phyloP scores from a whole-genome alignment of 1,140 invertebrate species.

The Drosophila pachea region DNA sequence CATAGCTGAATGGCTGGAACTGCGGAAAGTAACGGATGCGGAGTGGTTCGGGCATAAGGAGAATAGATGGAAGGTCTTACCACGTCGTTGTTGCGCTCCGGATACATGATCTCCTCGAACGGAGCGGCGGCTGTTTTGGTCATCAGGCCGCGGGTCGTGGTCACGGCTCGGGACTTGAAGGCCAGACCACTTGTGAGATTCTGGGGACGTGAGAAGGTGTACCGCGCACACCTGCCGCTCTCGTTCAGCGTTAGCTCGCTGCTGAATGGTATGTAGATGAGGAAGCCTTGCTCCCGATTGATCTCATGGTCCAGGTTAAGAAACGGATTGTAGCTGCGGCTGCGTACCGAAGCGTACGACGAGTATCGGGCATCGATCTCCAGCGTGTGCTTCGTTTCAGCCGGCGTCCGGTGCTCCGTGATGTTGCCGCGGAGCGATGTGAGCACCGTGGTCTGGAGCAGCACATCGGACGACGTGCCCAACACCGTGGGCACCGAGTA shows the following conservation, averaged over 20 bases:
- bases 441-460: conserved; percentile 79
- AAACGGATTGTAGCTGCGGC: conserved; percentile 82
- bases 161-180: conserved; percentile 75
- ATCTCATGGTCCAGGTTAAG: conserved; percentile 82
- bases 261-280: conserved; percentile 82
- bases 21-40: conserved; percentile 14
- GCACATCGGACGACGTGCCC: conserved; percentile 80
- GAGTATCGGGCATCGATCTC: conserved; percentile 82
- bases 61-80: conserved; percentile 29
- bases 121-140: conserved; percentile 61
- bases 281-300: conserved; percentile 81
- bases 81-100: conserved; percentile 65
- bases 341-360: conserved; percentile 81
- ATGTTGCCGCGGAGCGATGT: conserved; percentile 82
- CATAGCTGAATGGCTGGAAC: conserved; percentile 71
- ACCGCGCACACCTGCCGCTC: conserved; percentile 55
- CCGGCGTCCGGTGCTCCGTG: conserved; percentile 73
- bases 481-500: conserved; percentile 80
- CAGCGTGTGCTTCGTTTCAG: conserved; percentile 80
- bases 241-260: conserved; percentile 68
- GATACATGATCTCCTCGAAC: conserved; percentile 71
- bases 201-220: conserved; percentile 66
- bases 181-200: conserved; percentile 75
- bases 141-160: conserved; percentile 65
- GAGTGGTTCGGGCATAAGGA: not conserved